Evolutionary conservation across 1,140 invertebrate species (phyloP).

Genomic region (Chrysomallon squamiferum): DNA sequence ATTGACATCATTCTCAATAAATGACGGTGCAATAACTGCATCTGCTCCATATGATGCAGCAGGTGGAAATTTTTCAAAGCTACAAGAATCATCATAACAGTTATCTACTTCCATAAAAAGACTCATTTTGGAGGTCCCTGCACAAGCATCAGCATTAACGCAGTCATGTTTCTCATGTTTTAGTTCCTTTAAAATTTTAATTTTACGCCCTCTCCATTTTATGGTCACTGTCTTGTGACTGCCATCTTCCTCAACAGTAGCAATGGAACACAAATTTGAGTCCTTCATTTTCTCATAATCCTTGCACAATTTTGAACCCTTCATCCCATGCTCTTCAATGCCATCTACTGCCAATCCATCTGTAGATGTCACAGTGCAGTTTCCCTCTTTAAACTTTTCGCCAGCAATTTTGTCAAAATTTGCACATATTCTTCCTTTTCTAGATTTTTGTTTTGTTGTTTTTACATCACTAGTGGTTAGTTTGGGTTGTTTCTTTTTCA

Average conservation of each 20-base stretch:
- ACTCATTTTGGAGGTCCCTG: not conserved
- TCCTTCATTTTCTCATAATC: too few species aligned
- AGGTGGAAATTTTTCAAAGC: not conserved
- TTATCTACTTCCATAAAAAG: not conserved
- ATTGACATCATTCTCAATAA: not conserved
- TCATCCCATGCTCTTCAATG: not conserved
- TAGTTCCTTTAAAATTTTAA: conserved; percentile 1
- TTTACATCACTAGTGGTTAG: too few species aligned
- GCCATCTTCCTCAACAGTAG: not conserved
- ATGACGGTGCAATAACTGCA: not conserved
- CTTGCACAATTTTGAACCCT: not conserved
- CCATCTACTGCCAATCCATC: not conserved
- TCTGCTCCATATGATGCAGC: not conserved
- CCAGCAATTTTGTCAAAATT: not conserved
- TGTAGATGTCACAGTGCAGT: not conserved
- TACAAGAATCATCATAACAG: too few species aligned
- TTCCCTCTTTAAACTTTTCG: not conserved
- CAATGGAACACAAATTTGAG: not conserved
- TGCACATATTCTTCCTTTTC: not conserved
- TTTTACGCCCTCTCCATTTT: not conserved
- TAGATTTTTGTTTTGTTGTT: not conserved
- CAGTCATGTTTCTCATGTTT: not conserved
- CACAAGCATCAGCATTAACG: not conserved
- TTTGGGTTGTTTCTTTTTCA: too few species aligned
- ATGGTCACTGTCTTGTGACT: conserved; percentile 1